phyloP scores from a whole-genome alignment of 2,797 vertebrate species.

The Danio albolineatus region DNA sequence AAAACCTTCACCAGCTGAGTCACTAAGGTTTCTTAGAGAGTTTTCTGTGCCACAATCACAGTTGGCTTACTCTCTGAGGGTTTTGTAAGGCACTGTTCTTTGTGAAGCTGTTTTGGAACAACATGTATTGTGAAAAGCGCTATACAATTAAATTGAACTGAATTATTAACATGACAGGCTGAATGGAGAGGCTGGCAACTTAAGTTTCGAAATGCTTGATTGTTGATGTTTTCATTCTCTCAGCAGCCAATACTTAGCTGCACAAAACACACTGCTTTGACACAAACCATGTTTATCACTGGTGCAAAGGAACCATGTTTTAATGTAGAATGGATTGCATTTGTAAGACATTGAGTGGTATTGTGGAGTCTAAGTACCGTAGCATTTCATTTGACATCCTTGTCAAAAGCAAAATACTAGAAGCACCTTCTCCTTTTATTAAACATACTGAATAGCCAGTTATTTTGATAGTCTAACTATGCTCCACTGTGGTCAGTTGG shows the following conservation, averaged over 20 bases:
- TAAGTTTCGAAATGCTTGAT: background rate
- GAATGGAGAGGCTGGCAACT: background rate
- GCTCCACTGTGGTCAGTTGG: background rate
- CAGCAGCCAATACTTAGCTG: background rate
- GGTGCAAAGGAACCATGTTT: background rate
- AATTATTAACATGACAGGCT: slow-evolving; percentile 1
- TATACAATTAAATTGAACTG: background rate
- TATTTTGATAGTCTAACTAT: slow-evolving; percentile 6
- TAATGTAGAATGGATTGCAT: background rate
- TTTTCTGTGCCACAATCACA: slow-evolving; percentile 9
- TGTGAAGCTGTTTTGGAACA: slow-evolving; percentile 9
- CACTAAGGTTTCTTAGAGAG: slow-evolving; percentile 5
- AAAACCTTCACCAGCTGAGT: background rate
- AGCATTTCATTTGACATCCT: background rate
- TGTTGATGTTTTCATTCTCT: background rate
- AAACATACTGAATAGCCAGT: slow-evolving; percentile 6
- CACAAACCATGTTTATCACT: background rate
- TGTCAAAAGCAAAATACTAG: background rate
- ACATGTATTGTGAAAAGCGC: slow-evolving; percentile 16
- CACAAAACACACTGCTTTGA: background rate
- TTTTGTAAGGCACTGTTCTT: slow-evolving; percentile 8
- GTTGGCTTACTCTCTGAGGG: background rate
- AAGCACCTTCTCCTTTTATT: background rate
- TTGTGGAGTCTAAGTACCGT: background rate
- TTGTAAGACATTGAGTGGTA: background rate